Percentiles rank a stretch among this genome's conserved stretches.
Evolutionary conservation across 1,140 invertebrate genomes (phyloP).

Genomic region (Aphaenogaster ashmeadi): DNA sequence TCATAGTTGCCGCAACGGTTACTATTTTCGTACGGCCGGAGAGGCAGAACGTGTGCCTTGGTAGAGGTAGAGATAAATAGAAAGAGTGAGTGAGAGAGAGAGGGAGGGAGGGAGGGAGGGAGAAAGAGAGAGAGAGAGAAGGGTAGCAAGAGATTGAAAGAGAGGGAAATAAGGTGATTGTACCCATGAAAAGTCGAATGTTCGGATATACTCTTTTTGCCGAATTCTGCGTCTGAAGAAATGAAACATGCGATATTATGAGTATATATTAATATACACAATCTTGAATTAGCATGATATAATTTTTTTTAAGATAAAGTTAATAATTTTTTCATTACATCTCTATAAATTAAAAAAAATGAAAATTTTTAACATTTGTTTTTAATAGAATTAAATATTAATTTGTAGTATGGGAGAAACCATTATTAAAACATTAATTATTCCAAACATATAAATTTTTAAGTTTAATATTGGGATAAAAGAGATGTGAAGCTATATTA

Average conservation of each 20-base stretch:
- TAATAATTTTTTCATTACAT: neutral
- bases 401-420: neutral
- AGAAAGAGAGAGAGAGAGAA: conserved; percentile 22
- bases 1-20: conserved; percentile 64
- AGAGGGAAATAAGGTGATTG: conserved; percentile 65
- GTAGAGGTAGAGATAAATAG: conserved; percentile 52
- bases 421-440: conserved; percentile 1
- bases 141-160: conserved; percentile 22
- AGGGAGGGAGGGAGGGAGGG: conserved; percentile 9
- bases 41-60: conserved; percentile 36
- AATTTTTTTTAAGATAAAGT: neutral
- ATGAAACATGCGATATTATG: conserved; percentile 21
- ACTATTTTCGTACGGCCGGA: conserved; percentile 74
- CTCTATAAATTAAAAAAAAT: neutral
- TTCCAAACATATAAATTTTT: neutral
- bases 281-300: neutral
- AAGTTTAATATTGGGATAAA: neutral
- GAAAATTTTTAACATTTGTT: neutral
- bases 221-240: conserved; percentile 65
- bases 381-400: neutral
- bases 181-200: conserved; percentile 71
- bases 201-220: conserved; percentile 53
- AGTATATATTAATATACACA: neutral
- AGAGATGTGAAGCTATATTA: neutral
- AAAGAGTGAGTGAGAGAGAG: conserved; percentile 32